These are phyloP conservation scores for Ceratosolen solmsi DNA, from an alignment of 1,140 invertebrate genomes.

Conservation along the genomic window DNA sequence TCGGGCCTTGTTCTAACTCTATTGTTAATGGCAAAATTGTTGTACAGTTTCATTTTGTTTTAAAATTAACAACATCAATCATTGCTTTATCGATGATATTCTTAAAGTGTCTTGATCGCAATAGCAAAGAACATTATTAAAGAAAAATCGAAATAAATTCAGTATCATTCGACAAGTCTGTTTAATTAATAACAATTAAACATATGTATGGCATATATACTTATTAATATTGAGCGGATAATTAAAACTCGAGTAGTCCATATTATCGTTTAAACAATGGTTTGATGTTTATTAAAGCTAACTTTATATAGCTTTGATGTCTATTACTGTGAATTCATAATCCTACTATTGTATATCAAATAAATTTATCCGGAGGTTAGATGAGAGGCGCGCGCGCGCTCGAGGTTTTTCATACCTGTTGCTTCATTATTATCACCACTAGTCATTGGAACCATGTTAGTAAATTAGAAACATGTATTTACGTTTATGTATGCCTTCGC, in stretches of 20 bases:
- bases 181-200: too few species aligned
- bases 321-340: slow-evolving; percentile 27
- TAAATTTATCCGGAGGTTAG: slow-evolving; percentile 20
- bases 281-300: slow-evolving; percentile 17
- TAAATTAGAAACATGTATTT: neutral
- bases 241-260: neutral
- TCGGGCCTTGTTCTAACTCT: too few species aligned
- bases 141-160: too few species aligned
- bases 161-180: too few species aligned
- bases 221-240: neutral
- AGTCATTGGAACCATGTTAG: neutral
- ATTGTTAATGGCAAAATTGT: too few species aligned
- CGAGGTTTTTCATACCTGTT: neutral
- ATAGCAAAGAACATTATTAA: too few species aligned
- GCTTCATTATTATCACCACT: slow-evolving; percentile 18
- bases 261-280: neutral
- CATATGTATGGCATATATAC: slow-evolving; percentile 1
- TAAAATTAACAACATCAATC: too few species aligned
- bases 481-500: neutral
- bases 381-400: neutral
- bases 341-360: slow-evolving; percentile 4
- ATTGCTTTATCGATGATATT: too few species aligned
- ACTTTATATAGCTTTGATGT: neutral
- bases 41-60: too few species aligned
- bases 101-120: too few species aligned